Evolutionary conservation across 2,797 vertebrate species (phyloP), one percentile per base, ranked within the genome.

Genomic region (Melanotaenia nigrans): DNA sequence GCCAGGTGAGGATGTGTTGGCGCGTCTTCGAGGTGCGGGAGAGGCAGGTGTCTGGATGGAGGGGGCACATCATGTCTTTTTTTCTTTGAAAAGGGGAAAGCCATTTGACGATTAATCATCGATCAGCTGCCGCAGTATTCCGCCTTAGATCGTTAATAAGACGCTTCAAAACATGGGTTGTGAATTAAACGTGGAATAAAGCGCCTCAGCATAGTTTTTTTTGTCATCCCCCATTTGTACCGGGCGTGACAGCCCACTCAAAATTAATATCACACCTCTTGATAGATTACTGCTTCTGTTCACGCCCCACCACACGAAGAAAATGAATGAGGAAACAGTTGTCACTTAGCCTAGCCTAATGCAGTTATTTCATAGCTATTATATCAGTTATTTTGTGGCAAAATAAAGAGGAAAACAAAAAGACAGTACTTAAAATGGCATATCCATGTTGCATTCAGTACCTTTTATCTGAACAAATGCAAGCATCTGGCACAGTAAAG

Each of bases 1-100:
- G 74, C 83, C 89, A 90, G 87, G 90, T 90, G 88, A 88, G 85
- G 84, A 82, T 81, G 84, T 77, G 84, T 75, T 79, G 81, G 86
- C 83, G 83, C 85, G 84, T 86, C 81, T 83, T 81, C 61, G 71
- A 78, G 86, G 75, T 84, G 76, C 75, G 78, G 84, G 84, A 85
- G 82, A 85, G 79, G 81, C 78, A 67, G 79, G 65, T 84, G 83
- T 90, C 84, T 91, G 85, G 74, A 61, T 71, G 72, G 68, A 64
- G 71, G 63, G 78, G 36, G 60, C 66, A 36, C 60, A 77, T 69
- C 69, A 35, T 62, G 55, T 61, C 62, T 53, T 38, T 58, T 58
- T 36, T 71, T 33, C 49, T 49, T 10, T 51, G 40, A 5, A 42
- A 22, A 33, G 47, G 55, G 33, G 38, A 67, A 63, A 59, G 36